Percentiles rank a stretch among this genome's conserved stretches.
These are phyloP conservation scores for Dendrocincla fuliginosa DNA, from an alignment of 2,797 vertebrate genomes.

Conservation along the genomic window DNA sequence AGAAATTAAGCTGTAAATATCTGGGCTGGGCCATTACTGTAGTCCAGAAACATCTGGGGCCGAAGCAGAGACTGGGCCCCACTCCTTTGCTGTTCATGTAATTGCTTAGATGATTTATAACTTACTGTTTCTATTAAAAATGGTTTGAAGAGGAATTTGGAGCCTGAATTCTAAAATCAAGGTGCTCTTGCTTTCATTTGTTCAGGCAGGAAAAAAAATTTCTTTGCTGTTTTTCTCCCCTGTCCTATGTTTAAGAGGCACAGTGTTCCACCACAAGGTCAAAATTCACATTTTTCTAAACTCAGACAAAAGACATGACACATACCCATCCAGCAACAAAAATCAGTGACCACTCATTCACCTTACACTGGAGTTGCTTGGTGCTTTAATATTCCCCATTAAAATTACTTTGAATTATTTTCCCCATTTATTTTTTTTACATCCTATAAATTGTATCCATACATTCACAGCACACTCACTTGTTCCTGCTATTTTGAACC, in stretches of 20 bases:
- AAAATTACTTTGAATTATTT: neutral
- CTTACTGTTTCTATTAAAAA: conserved; percentile 76
- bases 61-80: conserved; percentile 63
- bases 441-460: neutral
- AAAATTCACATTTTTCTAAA: conserved; percentile 39
- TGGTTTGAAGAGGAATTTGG: conserved; percentile 75
- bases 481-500: neutral
- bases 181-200: conserved; percentile 57
- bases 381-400: neutral
- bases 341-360: neutral
- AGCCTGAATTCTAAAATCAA: conserved; percentile 70
- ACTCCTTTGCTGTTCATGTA: conserved; percentile 73
- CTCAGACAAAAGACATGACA: conserved; percentile 11
- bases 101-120: conserved; percentile 80
- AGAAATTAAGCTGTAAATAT: conserved; percentile 85
- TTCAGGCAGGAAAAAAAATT: neutral
- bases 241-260: conserved; percentile 6
- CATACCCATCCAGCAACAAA: neutral
- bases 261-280: conserved; percentile 47
- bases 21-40: conserved; percentile 74
- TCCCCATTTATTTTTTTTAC: neutral
- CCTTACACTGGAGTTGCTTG: neutral
- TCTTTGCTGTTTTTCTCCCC: neutral
- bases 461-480: neutral
- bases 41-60: conserved; percentile 79